Percentiles rank a stretch among this genome's conserved stretches.
Conservation (phyloP, 2,888 invertebrate species). For the Acronicta psi region DNA sequence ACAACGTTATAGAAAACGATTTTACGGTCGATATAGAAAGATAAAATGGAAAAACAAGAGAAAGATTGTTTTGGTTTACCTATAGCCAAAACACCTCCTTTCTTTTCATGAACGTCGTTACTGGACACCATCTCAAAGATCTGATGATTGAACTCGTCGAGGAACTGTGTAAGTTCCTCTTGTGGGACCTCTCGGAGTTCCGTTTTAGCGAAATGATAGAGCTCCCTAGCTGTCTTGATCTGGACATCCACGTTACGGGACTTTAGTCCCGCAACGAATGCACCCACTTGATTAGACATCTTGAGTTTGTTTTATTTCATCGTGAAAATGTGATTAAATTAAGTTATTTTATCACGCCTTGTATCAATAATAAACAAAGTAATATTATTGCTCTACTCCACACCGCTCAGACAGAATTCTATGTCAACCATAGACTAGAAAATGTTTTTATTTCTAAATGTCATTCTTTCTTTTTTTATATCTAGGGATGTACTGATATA, state of each 20-base stretch:
- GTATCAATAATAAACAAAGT: constrained; percentile 56
- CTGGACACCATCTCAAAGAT: constrained; percentile 99
- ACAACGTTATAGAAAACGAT: background rate
- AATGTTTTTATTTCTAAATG: constrained; percentile 11
- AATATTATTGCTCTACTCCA: constrained; percentile 41
- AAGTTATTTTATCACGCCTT: constrained; percentile 19
- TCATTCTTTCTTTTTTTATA: background rate
- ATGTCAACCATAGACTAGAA: constrained; percentile 39
- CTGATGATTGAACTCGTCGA: constrained; percentile 98
- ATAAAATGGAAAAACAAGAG: background rate
- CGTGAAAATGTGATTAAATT: constrained; percentile 24
- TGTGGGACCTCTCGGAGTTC: constrained; percentile 96
- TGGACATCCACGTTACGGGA: constrained; percentile 96
- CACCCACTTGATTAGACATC: constrained; percentile 90
- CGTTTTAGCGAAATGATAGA: constrained; percentile 96
- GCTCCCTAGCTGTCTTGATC: constrained; percentile 95
- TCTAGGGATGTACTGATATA: constrained; percentile 23
- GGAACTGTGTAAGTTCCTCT: constrained; percentile 96
- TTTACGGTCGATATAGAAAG: background rate
- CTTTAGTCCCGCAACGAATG: constrained; percentile 96
- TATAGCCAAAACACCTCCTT: constrained; percentile 98
- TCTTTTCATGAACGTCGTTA: constrained; percentile 97
- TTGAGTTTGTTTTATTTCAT: constrained; percentile 60
- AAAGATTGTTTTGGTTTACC: constrained; percentile 81
- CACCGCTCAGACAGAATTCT: constrained; percentile 32